Percentiles rank a stretch among this genome's conserved stretches.
phyloP scores from a whole-genome alignment of 2,113 vertebrate genomes.

The Prunella fulvescens region DNA sequence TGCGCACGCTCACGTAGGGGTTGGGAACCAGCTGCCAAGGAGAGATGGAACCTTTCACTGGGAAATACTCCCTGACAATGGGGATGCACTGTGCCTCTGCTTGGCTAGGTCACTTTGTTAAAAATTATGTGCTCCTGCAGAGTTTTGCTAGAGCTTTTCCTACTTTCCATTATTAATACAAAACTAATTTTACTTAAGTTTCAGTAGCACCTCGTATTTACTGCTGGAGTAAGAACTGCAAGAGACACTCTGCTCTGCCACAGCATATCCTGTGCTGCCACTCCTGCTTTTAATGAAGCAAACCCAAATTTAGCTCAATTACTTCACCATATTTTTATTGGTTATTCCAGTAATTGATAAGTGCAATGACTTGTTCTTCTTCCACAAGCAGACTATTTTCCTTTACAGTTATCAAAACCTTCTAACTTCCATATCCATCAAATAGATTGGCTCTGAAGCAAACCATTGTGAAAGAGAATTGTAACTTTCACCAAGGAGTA shows the following conservation, averaged over 20 bases:
- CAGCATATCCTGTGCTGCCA: not conserved
- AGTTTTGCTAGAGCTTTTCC: not conserved
- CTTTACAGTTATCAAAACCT: not conserved
- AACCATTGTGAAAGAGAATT: not conserved
- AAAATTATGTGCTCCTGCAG: not conserved
- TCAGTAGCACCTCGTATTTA: not conserved
- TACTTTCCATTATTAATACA: not conserved
- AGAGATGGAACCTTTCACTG: not conserved
- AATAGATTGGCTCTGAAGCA: not conserved
- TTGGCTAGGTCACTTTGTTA: not conserved
- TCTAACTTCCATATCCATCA: not conserved
- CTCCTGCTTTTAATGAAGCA: not conserved
- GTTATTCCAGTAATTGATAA: not conserved
- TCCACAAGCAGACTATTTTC: not conserved
- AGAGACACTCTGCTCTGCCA: not conserved
- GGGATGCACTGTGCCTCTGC: rapidly evolving
- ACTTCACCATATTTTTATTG: not conserved
- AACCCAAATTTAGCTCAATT: not conserved
- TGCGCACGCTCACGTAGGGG: slow-evolving; percentile 83
- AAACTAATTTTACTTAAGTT: not conserved
- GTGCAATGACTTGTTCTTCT: not conserved
- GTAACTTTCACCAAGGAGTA: not conserved
- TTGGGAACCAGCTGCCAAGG: slow-evolving; percentile 81
- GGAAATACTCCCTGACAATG: not conserved
- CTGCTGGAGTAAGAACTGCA: not conserved